Percentiles rank a stretch among this genome's conserved stretches.
These are phyloP conservation scores for Mus pahari DNA, from an alignment of 2,113 vertebrate species.

Conservation along the genomic window DNA sequence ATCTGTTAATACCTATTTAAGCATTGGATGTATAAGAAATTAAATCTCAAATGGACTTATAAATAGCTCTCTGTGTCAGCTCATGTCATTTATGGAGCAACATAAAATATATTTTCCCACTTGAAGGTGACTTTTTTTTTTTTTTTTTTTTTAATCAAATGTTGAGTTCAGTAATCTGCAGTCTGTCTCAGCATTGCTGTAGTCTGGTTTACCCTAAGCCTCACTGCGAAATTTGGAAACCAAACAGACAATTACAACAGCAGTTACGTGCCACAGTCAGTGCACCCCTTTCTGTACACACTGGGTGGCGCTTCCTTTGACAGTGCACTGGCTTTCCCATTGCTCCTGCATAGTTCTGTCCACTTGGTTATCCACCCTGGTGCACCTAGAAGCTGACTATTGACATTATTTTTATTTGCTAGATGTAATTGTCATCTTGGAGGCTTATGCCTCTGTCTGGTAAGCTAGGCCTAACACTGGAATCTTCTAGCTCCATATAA, in stretches of 20 bases:
- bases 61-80: background rate
- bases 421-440: no score
- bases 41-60: slow-evolving; percentile 33
- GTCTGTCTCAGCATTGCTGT: slow-evolving; percentile 9
- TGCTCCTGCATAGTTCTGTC: slow-evolving; percentile 25
- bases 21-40: background rate
- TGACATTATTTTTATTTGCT: no score
- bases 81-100: slow-evolving; percentile 21
- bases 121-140: background rate
- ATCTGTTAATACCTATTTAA: slow-evolving; percentile 24
- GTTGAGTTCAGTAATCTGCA: slow-evolving; percentile 1
- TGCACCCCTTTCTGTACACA: slow-evolving; percentile 1
- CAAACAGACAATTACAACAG: background rate
- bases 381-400: background rate
- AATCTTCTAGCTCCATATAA: no score
- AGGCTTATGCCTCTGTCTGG: no score
- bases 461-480: no score
- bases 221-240: slow-evolving; percentile 29
- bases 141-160: no score
- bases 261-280: background rate
- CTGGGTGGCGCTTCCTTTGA: background rate
- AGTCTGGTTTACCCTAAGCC: background rate
- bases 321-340: background rate
- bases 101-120: slow-evolving; percentile 30
- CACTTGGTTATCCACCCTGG: background rate